phyloP scores from a whole-genome alignment of 2,113 vertebrate species.

The human region DNA sequence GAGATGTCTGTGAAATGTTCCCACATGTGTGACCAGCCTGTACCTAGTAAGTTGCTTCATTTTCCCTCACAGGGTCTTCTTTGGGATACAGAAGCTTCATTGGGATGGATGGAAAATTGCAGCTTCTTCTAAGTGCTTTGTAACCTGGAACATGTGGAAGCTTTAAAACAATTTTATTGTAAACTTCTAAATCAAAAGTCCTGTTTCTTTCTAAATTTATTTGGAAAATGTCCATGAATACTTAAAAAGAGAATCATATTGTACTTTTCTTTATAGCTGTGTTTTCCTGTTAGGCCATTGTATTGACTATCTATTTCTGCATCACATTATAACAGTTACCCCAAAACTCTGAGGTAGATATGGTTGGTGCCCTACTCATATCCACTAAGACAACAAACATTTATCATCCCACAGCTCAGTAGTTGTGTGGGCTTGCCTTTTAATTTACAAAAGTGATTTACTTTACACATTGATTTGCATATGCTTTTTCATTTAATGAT shows the following conservation, averaged over 20 bases:
- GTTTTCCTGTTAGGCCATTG: neutral
- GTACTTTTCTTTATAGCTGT: neutral
- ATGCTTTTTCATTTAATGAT: neutral
- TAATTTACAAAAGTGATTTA: neutral
- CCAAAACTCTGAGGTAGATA: neutral
- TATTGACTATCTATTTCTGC: neutral
- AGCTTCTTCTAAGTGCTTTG: conserved; percentile 27
- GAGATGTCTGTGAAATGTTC: neutral
- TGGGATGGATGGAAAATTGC: neutral
- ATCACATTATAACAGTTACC: neutral
- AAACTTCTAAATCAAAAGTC: conserved; percentile 26
- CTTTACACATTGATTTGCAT: neutral
- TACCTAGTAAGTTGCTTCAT: neutral
- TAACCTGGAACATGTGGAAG: neutral
- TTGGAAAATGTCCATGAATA: neutral
- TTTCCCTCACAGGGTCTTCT: neutral
- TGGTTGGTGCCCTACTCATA: too few relatives aligned
- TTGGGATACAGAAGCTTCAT: neutral
- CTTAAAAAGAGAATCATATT: conserved; percentile 15
- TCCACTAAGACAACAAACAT: neutral
- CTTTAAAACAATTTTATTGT: conserved; percentile 17
- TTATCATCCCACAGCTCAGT: neutral
- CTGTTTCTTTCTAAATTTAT: conserved; percentile 43
- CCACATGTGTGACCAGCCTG: neutral
- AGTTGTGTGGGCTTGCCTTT: neutral